Evolutionary conservation across 2,888 invertebrate genomes (phyloP).

Genomic region (Nephrotoma guestfalica): DNA sequence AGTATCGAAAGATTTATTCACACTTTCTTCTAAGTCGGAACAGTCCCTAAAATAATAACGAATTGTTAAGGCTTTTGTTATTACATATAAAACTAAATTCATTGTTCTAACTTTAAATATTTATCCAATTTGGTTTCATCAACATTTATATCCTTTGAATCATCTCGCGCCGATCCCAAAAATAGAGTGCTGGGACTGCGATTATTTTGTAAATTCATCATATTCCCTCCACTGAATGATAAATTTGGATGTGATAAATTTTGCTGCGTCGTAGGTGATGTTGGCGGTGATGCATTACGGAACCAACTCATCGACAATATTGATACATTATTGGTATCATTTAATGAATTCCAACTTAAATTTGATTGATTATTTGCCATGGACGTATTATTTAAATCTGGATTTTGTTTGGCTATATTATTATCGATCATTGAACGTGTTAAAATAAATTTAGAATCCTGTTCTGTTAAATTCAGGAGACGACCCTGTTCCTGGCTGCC

Average conservation of each 20-base stretch:
- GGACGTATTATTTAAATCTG: slow-evolving; percentile 11
- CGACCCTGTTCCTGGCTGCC: slow-evolving; percentile 37
- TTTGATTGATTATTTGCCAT: slow-evolving; percentile 19
- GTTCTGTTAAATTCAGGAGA: slow-evolving; percentile 37
- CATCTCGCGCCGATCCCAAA: slow-evolving; percentile 24
- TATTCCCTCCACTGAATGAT: slow-evolving; percentile 21
- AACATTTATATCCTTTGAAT: slow-evolving; percentile 32
- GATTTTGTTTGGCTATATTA: background rate
- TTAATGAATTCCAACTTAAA: slow-evolving; percentile 31
- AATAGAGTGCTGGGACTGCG: slow-evolving; percentile 21
- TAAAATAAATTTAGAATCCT: slow-evolving; percentile 7
- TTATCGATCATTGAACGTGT: background rate
- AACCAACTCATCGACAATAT: background rate
- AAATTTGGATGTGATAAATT: slow-evolving; percentile 18
- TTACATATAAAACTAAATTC: background rate
- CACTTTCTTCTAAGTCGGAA: slow-evolving; percentile 21
- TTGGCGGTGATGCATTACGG: slow-evolving; percentile 19
- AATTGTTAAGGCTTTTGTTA: background rate
- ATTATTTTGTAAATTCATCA: slow-evolving; percentile 19
- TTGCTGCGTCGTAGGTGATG: slow-evolving; percentile 16
- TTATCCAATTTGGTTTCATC: slow-evolving; percentile 34
- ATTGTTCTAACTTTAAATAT: slow-evolving; percentile 31
- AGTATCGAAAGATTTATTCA: slow-evolving; percentile 16
- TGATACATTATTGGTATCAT: slow-evolving; percentile 17
- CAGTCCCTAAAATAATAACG: slow-evolving; percentile 16